These are phyloP conservation scores for Lycodopsis pacificus DNA, from an alignment of 2,797 vertebrate genomes.

Conservation along the genomic window DNA sequence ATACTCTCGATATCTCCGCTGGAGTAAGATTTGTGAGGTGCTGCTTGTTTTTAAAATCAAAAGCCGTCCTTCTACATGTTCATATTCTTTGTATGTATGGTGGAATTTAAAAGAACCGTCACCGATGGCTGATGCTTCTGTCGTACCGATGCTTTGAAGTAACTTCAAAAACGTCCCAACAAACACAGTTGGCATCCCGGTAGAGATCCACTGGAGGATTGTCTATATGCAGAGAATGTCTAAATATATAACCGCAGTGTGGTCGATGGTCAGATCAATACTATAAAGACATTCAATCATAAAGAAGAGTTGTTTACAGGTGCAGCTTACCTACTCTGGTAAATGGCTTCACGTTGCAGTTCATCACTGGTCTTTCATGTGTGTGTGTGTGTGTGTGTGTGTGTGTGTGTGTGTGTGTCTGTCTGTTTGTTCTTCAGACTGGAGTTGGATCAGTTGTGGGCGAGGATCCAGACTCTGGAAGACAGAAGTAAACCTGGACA, in stretches of 20 bases:
- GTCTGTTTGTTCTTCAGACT: conserved; percentile 75
- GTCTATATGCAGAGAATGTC: conserved; percentile 5
- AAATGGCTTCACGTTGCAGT: background rate
- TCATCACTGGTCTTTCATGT: background rate
- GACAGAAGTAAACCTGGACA: conserved; percentile 34
- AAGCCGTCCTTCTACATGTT: background rate
- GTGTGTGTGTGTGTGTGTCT: background rate
- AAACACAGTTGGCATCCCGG: conserved; percentile 1
- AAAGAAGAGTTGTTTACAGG: background rate
- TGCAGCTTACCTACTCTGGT: background rate
- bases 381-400: background rate
- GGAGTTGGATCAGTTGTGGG: conserved; percentile 80
- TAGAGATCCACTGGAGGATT: background rate
- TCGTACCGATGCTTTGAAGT: conserved; percentile 5
- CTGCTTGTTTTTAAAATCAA: background rate
- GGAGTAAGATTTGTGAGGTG: background rate
- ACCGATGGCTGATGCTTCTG: background rate
- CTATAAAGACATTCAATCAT: background rate
- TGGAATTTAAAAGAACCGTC: background rate
- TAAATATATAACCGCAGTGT: conserved; percentile 9
- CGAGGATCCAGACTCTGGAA: conserved; percentile 79
- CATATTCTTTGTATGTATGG: background rate
- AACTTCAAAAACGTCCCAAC: background rate
- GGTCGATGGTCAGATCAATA: conserved; percentile 12
- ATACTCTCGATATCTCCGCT: background rate